These are phyloP conservation scores for Sylvia borin DNA, from an alignment of 2,797 vertebrate species.

Conservation along the genomic window DNA sequence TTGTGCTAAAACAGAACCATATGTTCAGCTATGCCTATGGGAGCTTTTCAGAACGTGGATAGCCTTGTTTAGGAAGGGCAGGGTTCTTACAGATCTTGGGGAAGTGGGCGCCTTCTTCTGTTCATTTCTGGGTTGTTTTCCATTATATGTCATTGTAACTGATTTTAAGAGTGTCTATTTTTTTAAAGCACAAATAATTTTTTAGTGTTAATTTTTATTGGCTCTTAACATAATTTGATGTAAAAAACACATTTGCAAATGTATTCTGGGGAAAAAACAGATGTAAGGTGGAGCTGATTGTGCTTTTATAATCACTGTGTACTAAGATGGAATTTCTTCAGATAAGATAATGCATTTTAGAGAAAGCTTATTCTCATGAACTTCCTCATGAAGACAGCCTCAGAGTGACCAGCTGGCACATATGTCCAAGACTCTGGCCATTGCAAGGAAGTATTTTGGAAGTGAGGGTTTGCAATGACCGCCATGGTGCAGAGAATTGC, in stretches of 20 bases:
- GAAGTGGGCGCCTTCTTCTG: fast-evolving
- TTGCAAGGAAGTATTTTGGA: background rate
- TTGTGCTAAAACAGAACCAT: background rate
- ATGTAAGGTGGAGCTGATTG: background rate
- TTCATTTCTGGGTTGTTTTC: background rate
- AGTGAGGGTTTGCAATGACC: background rate
- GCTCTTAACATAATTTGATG: background rate
- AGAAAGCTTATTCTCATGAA: background rate
- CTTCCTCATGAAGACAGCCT: background rate
- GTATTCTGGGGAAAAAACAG: fast-evolving
- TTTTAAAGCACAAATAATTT: background rate
- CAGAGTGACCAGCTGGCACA: background rate
- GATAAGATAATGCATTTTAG: background rate
- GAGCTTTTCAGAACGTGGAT: background rate
- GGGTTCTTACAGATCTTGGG: background rate
- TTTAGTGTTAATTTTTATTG: background rate
- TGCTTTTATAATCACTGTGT: background rate
- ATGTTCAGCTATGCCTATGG: background rate
- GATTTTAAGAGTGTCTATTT: background rate
- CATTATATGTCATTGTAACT: background rate
- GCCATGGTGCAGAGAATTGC: background rate
- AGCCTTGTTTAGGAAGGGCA: background rate
- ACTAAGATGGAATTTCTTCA: background rate
- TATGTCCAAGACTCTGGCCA: background rate
- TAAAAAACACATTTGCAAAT: background rate